Evolutionary conservation across 2,888 invertebrate species (phyloP), one percentile per base, ranked within the genome.

Genomic region (Octonoba sinensis): DNA sequence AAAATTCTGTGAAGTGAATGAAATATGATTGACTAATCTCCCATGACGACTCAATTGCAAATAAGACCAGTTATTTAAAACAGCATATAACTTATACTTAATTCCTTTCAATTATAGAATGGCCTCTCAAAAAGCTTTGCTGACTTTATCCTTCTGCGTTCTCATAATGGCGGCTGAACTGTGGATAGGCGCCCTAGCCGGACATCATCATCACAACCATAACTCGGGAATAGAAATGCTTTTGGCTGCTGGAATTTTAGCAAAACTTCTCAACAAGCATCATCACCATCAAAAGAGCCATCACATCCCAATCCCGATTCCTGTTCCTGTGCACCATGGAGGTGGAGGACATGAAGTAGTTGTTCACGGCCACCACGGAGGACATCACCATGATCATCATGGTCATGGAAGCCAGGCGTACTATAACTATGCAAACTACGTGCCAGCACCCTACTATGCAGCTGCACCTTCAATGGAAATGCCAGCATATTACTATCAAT

Each of bases 191-290:
- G 13, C 59, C 12, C 57, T 60, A 18, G 66, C 72, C 1, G 22
- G 20, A 4, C 66, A 66, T 44, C 73, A 79, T 36, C 36, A 65
- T 20, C 15, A 62, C 13, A 22, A 56, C 0, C 69, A 73, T 12
- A 70, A 74, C 16, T 74, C 74, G 12, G 81, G 81, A 13, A 81
- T 81, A 15, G 82, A 82, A 56, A 82, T 82, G 76, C 82, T 82
- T 13, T 20, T 76, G 27, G 82, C 82, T 3, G 82, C 76, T 8
- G 76, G 82, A 15, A 82, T 76, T 20, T 47, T 82, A 16, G 82
- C 82, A 3, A 82, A 76, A 36, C 56, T 82, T 3, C 54, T 82
- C 18, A 82, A 82, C 66, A 76, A 72, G 22, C 67, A 69, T 15
- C 74, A 73, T 51, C 60, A 57, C 8, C 81, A 74, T 47, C 76